Evolutionary conservation across 2,113 vertebrate genomes (phyloP), one percentile per base, ranked within the genome.

Genomic region (Puffinus mauretanicus): DNA sequence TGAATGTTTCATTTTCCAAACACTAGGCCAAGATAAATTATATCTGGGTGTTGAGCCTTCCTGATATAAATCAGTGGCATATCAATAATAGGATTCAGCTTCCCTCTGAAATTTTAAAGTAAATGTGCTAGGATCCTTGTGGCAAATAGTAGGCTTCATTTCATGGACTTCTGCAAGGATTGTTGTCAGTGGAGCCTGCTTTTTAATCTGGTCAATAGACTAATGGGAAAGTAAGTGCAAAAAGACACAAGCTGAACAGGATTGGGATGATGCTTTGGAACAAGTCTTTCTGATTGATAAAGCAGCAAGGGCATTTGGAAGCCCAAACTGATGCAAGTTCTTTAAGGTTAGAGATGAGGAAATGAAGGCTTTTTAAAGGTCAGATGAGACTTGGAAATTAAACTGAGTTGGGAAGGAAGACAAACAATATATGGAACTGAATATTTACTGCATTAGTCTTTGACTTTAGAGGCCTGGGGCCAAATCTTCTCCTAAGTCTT

Each of bases 1-100:
- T 96, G 96, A 97, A 97, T 96, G 93, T 84, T 97, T 97, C 96
- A 96, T 98, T 98, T 96, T 97, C 91, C 89, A 95, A 96, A 95
- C 95, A 96, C 94, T 91, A 97, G 96, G 95, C 96, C 93, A 97
- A 96, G 97, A 97, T 97, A 96, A 97, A 98, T 98, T 96, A 95
- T 97, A 94, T 87, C 91, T 97, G 96, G 92, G 65, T 96, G 94
- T 82, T 90, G 90, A 94, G 84, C 91, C 85, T 91, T 95, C 96
- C 92, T 95, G 84, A 75, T 97, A 98, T 97, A 97, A 98, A 97
- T 98, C 97, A 98, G 96, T 95, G 96, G 88, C 47, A 85, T 98
- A 98, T 98, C 95, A 97, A 97, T 98, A 97, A 96, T 69, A 85
- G 67, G 80, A 94, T 93, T 97, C 94, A 89, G 94, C 88, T 90